A percentile compares a stretch with the other conserved stretches of the same genome.
Conservation (phyloP, 23 tunicate genomes). For the Halocynthia aurantium region DNA sequence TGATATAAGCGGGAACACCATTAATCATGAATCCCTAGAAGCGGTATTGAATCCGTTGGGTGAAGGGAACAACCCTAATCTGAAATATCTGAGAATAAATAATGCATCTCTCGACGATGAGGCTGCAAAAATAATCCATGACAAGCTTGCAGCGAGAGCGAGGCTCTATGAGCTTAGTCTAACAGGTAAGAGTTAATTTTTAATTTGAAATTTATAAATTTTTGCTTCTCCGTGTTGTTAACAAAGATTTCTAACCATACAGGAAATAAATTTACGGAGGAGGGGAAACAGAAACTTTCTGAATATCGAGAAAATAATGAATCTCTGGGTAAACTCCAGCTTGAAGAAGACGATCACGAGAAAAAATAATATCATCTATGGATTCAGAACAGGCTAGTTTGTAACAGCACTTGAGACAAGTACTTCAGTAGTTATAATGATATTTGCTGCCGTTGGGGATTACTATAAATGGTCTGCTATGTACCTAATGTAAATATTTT, state of each 20-base stretch:
- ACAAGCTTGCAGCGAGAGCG: background rate
- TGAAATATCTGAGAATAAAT: background rate
- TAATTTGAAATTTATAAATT: background rate
- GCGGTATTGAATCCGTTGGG: slow-evolving; percentile 3
- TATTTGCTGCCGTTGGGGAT: too few relatives aligned
- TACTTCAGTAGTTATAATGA: too few relatives aligned
- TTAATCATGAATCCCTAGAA: slow-evolving; percentile 1
- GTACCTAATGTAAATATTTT: too few relatives aligned
- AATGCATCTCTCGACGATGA: background rate
- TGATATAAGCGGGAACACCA: slow-evolving; percentile 19
- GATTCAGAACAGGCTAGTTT: too few relatives aligned
- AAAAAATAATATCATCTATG: too few relatives aligned
- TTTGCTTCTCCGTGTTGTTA: background rate
- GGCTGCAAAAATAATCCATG: background rate
- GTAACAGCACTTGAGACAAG: too few relatives aligned
- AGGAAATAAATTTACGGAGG: slow-evolving; percentile 21
- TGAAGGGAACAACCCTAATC: slow-evolving; percentile 15
- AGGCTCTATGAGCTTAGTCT: background rate
- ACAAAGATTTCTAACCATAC: background rate
- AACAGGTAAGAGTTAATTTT: slow-evolving; percentile 14
- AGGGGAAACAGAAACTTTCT: slow-evolving; percentile 2
- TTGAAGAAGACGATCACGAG: background rate
- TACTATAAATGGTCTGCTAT: too few relatives aligned
- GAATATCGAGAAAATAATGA: background rate
- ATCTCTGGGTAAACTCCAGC: slow-evolving; percentile 9